These are phyloP conservation scores for Urocitellus parryii DNA, from an alignment of 2,113 vertebrate species.

Conservation along the genomic window DNA sequence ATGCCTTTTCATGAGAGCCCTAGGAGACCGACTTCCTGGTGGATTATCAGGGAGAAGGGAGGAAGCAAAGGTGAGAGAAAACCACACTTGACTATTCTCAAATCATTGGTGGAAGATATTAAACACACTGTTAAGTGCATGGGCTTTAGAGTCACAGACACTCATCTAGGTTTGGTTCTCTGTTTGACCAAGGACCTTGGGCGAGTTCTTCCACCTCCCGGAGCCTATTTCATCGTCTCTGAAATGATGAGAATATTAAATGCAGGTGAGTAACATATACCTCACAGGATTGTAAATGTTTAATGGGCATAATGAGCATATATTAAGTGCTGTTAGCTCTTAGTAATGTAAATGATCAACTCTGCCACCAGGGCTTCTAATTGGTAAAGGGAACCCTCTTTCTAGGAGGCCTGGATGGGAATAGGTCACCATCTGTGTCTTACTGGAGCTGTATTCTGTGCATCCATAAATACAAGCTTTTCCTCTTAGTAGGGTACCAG, in stretches of 20 bases:
- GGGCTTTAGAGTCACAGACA: not conserved
- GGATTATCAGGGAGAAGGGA: not conserved
- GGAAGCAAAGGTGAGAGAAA: not conserved
- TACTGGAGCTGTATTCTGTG: not conserved
- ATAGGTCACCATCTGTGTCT: not conserved
- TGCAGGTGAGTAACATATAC: not conserved
- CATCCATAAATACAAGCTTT: not conserved
- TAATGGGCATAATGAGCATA: not conserved
- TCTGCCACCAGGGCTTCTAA: not conserved
- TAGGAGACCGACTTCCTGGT: not conserved
- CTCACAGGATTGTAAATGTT: not conserved
- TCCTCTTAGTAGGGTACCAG: not conserved
- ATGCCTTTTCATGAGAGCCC: not conserved
- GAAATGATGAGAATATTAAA: conserved; percentile 34
- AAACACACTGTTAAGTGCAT: not conserved
- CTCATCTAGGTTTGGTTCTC: not conserved
- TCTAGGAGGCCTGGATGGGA: not conserved
- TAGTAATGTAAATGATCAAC: not conserved
- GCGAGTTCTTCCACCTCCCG: not conserved
- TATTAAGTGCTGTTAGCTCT: not conserved
- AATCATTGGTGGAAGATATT: not conserved
- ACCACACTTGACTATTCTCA: not conserved
- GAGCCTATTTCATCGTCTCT: conserved; percentile 43
- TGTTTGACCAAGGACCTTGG: not conserved
- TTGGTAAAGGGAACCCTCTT: not conserved